Evolutionary conservation across 1,140 invertebrate species (phyloP).

Genomic region (Bombus waltoni): DNA sequence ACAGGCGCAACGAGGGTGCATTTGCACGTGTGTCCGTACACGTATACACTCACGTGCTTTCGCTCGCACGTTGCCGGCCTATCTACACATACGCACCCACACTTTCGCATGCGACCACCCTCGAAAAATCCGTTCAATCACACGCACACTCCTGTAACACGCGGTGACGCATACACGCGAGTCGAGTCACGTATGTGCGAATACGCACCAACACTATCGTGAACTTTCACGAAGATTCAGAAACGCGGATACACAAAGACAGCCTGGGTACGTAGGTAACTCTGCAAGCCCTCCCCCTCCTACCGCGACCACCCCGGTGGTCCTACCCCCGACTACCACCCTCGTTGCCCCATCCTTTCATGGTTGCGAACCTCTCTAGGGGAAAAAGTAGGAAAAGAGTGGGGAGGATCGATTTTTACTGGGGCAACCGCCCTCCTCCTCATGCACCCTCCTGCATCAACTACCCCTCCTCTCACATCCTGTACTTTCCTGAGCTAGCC

Average conservation of each 20-base stretch:
- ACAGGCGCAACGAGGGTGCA: slow-evolving; percentile 30
- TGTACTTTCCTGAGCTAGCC: slow-evolving; percentile 78
- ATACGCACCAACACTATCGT: slow-evolving; percentile 30
- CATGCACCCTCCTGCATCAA: slow-evolving; percentile 74
- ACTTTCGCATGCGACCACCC: slow-evolving; percentile 49
- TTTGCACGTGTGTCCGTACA: background rate
- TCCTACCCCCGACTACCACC: slow-evolving; percentile 52
- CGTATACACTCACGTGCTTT: slow-evolving; percentile 24
- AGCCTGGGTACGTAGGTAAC: slow-evolving; percentile 63
- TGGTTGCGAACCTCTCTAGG: slow-evolving; percentile 75
- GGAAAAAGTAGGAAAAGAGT: slow-evolving; percentile 82
- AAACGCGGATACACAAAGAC: slow-evolving; percentile 67
- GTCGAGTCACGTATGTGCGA: slow-evolving; percentile 28
- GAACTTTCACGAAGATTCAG: slow-evolving; percentile 63
- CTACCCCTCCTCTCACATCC: slow-evolving; percentile 71
- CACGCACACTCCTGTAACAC: slow-evolving; percentile 33
- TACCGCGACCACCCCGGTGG: slow-evolving; percentile 29
- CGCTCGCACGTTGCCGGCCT: background rate
- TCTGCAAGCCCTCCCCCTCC: slow-evolving; percentile 52
- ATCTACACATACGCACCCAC: no score
- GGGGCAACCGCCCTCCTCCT: slow-evolving; percentile 78
- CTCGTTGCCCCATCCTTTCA: slow-evolving; percentile 63
- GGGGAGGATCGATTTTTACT: slow-evolving; percentile 83
- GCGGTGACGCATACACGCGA: slow-evolving; percentile 19
- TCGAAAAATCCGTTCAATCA: slow-evolving; percentile 69